A percentile compares a stretch with the other conserved stretches of the same genome.
phyloP scores from a whole-genome alignment of 2,888 invertebrate genomes.

The Heliothis peltigera region DNA sequence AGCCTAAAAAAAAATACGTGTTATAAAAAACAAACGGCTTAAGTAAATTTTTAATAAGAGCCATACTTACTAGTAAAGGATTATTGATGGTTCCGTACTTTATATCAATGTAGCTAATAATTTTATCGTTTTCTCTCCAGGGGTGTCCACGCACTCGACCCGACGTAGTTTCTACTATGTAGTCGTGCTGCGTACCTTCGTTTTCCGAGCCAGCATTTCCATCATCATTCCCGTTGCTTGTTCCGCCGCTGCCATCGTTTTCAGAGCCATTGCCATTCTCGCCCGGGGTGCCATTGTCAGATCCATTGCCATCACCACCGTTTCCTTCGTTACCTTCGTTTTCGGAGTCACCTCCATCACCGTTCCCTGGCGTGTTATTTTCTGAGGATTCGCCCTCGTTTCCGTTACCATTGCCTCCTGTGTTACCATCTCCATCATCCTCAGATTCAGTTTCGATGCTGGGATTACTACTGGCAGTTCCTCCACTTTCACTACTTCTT shows the following conservation, averaged over 20 bases:
- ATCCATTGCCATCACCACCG: background rate
- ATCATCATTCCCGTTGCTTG: background rate
- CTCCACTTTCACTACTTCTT: conserved; percentile 3
- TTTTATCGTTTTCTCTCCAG: conserved; percentile 61
- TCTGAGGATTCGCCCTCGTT: too few species aligned
- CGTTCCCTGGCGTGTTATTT: too few species aligned
- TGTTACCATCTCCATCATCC: background rate
- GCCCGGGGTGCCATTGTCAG: background rate
- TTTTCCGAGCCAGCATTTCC: background rate
- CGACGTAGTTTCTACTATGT: conserved; percentile 65
- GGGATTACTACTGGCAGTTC: background rate
- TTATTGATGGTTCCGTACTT: conserved; percentile 73
- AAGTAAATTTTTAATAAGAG: background rate
- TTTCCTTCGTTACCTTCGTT: background rate
- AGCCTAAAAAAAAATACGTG: conserved; percentile 67
- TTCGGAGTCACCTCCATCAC: background rate
- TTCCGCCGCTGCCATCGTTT: background rate
- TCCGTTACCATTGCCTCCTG: background rate
- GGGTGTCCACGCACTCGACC: conserved; percentile 70
- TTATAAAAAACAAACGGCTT: background rate
- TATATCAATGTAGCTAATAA: conserved; percentile 75
- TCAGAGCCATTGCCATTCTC: background rate
- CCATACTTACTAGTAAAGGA: conserved; percentile 70
- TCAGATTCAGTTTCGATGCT: background rate
- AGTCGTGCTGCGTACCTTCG: background rate